These are phyloP conservation scores for Hylyphantes graminicola DNA, from an alignment of 1,140 invertebrate species.

Conservation along the genomic window DNA sequence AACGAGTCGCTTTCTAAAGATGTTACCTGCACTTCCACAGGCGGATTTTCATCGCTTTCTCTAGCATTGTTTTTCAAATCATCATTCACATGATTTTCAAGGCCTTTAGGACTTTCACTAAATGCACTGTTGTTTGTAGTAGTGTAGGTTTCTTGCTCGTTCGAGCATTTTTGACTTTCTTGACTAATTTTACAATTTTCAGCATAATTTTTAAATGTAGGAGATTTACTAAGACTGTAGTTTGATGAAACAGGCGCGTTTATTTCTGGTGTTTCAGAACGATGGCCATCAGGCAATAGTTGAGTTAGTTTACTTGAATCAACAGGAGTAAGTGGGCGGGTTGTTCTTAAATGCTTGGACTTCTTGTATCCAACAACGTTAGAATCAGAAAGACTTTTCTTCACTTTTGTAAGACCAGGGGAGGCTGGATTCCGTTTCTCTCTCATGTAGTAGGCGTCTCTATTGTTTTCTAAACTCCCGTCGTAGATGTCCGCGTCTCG, in stretches of 20 bases:
- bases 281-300: neutral
- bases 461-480: too few relatives aligned
- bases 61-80: too few relatives aligned
- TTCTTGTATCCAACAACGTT: neutral
- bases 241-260: neutral
- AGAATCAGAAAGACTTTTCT: slow-evolving; percentile 35
- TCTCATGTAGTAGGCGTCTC: neutral
- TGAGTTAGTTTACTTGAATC: neutral
- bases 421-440: neutral
- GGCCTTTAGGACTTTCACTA: too few relatives aligned
- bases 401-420: neutral
- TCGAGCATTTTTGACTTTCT: too few relatives aligned
- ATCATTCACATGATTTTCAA: too few relatives aligned
- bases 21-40: too few relatives aligned
- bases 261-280: neutral
- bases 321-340: neutral
- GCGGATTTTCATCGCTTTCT: too few relatives aligned
- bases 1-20: too few relatives aligned
- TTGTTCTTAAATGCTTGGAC: neutral
- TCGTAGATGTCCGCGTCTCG: neutral
- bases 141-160: too few relatives aligned
- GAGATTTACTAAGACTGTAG: neutral
- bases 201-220: neutral
- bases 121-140: too few relatives aligned
- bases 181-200: neutral